phyloP scores from a whole-genome alignment of 2,113 vertebrate species.

The Colinus virginianus region DNA sequence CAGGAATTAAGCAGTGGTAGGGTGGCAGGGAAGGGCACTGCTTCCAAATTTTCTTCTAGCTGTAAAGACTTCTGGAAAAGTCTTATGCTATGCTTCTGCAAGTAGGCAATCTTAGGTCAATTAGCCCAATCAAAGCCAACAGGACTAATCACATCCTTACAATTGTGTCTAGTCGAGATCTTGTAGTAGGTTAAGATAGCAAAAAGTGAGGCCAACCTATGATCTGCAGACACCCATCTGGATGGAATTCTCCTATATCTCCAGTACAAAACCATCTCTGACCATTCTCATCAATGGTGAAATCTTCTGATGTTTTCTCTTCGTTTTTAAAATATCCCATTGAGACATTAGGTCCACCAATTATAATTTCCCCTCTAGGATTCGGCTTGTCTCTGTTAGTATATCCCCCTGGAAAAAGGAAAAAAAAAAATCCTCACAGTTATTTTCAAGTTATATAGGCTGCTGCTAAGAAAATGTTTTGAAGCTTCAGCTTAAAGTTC shows the following conservation, averaged over 20 bases:
- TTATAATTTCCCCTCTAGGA: constrained; percentile 93
- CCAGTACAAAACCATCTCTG: constrained; percentile 98
- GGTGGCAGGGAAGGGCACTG: neutral
- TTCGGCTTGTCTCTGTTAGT: constrained; percentile 90
- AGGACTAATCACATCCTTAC: neutral
- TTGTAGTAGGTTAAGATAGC: neutral
- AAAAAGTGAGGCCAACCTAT: constrained; percentile 83
- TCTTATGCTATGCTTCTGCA: neutral
- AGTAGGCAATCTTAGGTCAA: neutral
- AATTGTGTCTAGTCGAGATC: neutral
- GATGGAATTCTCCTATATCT: constrained; percentile 93
- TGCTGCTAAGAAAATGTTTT: neutral
- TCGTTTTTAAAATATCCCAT: constrained; percentile 92
- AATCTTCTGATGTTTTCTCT: constrained; percentile 85
- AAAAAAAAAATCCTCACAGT: neutral
- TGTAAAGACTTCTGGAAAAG: neutral
- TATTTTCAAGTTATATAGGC: neutral
- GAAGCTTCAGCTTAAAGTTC: neutral
- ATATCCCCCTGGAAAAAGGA: constrained; percentile 87
- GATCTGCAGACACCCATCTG: constrained; percentile 95
- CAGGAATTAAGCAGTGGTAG: neutral
- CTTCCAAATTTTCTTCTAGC: neutral
- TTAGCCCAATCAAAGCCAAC: neutral
- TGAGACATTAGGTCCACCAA: constrained; percentile 95
- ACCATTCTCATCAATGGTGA: constrained; percentile 86